Evolutionary conservation across 2,888 invertebrate species (phyloP).

Genomic region (Parthenolecanium corni): DNA sequence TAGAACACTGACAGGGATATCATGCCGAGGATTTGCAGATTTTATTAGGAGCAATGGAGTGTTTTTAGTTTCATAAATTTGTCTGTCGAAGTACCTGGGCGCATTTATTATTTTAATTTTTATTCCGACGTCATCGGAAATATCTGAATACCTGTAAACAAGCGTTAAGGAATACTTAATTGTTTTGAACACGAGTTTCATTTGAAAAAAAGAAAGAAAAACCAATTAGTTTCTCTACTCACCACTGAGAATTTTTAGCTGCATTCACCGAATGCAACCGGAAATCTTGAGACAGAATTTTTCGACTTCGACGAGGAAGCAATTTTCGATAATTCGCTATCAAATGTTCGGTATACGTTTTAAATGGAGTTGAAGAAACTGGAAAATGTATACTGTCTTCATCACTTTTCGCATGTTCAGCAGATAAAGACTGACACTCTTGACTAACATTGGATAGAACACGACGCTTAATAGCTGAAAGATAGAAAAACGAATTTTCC

Average conservation of each 20-base stretch:
- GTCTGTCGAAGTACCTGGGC: too few species aligned
- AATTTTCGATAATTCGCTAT: neutral
- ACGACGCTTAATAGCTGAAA: neutral
- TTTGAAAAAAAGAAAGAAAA: neutral
- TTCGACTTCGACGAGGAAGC: neutral
- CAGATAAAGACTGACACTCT: too few species aligned
- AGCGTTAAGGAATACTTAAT: too few species aligned
- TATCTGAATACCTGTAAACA: neutral
- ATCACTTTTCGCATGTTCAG: neutral
- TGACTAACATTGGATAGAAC: neutral
- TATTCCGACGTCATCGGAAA: neutral
- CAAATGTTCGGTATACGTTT: neutral
- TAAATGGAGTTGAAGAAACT: slow-evolving; percentile 7
- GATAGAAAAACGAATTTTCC: neutral
- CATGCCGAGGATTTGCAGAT: too few species aligned
- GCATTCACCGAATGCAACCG: neutral
- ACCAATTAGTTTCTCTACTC: neutral
- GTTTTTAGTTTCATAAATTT: too few species aligned
- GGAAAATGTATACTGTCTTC: neutral
- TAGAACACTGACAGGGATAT: too few species aligned
- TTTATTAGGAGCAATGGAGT: too few species aligned
- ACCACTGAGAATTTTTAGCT: too few species aligned
- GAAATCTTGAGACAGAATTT: neutral
- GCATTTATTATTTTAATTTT: neutral
- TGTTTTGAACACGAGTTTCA: too few species aligned